A percentile compares a stretch with the other conserved stretches of the same genome.
Evolutionary conservation across 1,140 invertebrate genomes (phyloP).

Genomic region (Caenorhabditis briggsae): DNA sequence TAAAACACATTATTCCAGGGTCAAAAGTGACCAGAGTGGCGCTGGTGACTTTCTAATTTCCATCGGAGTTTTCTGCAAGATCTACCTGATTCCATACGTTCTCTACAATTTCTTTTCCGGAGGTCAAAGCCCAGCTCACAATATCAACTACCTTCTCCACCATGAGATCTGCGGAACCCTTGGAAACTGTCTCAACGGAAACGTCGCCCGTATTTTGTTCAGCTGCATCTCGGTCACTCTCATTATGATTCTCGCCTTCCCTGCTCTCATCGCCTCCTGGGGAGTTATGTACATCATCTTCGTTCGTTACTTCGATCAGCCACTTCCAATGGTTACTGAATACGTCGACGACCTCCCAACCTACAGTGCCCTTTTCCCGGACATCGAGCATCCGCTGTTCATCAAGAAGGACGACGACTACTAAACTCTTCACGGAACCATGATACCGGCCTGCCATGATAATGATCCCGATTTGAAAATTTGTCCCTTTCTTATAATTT

Average conservation of each 20-base stretch:
- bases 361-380: constrained; percentile 17
- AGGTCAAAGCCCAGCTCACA: constrained; percentile 11
- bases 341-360: constrained; percentile 16
- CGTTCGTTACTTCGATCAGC: constrained; percentile 28
- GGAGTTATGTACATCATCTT: constrained; percentile 44
- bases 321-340: background rate
- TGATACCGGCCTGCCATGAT: background rate
- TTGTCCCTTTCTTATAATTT: too few relatives aligned
- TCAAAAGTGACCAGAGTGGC: constrained; percentile 13
- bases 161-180: constrained; percentile 30
- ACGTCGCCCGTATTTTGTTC: constrained; percentile 21
- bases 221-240: constrained; percentile 35
- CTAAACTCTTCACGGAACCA: background rate
- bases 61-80: constrained; percentile 43
- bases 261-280: constrained; percentile 23
- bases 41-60: constrained; percentile 44
- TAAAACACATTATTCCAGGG: background rate
- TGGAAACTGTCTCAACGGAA: constrained; percentile 46
- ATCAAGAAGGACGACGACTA: constrained; percentile 2
- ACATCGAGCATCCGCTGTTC: background rate
- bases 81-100: constrained; percentile 35
- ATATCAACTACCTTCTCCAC: constrained; percentile 30
- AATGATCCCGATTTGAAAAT: background rate
- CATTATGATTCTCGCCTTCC: constrained; percentile 36
- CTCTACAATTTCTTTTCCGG: constrained; percentile 49